Conservation (phyloP, 2,888 invertebrate genomes). For the Rhagonycha lutea region DNA sequence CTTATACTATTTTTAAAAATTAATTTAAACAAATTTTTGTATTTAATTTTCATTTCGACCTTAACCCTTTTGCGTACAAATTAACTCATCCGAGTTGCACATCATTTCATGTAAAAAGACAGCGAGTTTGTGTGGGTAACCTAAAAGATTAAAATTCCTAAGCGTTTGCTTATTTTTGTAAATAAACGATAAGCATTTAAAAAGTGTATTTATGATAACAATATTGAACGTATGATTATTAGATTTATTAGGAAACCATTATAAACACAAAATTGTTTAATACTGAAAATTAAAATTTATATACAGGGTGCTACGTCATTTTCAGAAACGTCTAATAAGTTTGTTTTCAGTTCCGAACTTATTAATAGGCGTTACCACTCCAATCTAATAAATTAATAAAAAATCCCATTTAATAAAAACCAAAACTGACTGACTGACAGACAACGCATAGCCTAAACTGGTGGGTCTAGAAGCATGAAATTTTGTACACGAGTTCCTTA, state of each 20-base stretch:
- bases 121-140: constrained; percentile 7
- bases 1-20: constrained; percentile 30
- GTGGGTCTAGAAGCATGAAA: too few species aligned
- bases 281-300: neutral
- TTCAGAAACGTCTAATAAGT: neutral
- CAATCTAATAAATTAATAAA: too few species aligned
- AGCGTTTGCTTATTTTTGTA: neutral
- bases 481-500: too few species aligned
- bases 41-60: constrained; percentile 19
- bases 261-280: neutral
- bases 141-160: constrained; percentile 20
- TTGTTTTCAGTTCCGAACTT: neutral
- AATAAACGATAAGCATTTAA: neutral
- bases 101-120: neutral
- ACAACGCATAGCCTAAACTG: too few species aligned
- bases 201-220: neutral
- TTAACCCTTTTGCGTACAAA: constrained; percentile 19
- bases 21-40: constrained; percentile 8
- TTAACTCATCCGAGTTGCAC: constrained; percentile 19
- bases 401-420: too few species aligned
- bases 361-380: too few species aligned
- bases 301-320: neutral
- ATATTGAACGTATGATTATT: neutral
- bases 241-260: neutral
- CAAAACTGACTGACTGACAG: too few species aligned